Conservation (phyloP, 1,140 invertebrate genomes). For the Drosophila sucinea region DNA sequence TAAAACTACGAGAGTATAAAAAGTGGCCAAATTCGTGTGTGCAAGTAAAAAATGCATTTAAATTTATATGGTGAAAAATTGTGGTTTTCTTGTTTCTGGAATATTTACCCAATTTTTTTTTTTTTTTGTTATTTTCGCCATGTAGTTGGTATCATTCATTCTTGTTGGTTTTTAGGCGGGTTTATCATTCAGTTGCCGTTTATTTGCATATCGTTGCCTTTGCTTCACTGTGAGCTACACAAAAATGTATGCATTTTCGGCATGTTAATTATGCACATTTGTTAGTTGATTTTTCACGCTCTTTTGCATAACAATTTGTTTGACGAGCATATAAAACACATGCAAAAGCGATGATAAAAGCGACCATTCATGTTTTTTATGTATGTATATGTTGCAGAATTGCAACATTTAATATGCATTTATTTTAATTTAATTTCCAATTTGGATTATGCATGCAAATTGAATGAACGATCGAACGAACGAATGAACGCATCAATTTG, state of each 20-base stretch:
- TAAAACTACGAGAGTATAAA: not conserved
- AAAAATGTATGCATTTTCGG: constrained; percentile 51
- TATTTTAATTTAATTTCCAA: constrained; percentile 71
- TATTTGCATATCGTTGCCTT: constrained; percentile 7
- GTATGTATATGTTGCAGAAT: not conserved
- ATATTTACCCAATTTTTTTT: not conserved
- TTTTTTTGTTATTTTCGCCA: not conserved
- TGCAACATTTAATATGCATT: constrained; percentile 59
- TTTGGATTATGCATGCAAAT: constrained; percentile 77
- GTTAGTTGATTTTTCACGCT: constrained; percentile 75
- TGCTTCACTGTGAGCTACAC: not conserved
- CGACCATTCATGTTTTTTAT: not conserved
- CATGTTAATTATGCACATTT: constrained; percentile 72
- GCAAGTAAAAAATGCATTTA: not conserved
- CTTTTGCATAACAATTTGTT: constrained; percentile 77
- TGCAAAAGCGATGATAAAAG: not conserved
- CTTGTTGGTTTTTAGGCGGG: not conserved
- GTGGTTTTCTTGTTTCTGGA: not conserved
- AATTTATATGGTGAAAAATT: constrained; percentile 1
- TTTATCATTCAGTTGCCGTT: constrained; percentile 12
- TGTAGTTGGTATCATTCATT: not conserved
- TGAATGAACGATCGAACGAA: constrained; percentile 10
- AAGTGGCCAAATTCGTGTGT: not conserved
- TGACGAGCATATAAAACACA: constrained; percentile 40
- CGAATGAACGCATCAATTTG: constrained; percentile 18